A percentile compares a stretch with the other conserved stretches of the same genome.
These are phyloP conservation scores for Cavia aperea DNA, from an alignment of 2,113 vertebrate genomes.

Conservation along the genomic window DNA sequence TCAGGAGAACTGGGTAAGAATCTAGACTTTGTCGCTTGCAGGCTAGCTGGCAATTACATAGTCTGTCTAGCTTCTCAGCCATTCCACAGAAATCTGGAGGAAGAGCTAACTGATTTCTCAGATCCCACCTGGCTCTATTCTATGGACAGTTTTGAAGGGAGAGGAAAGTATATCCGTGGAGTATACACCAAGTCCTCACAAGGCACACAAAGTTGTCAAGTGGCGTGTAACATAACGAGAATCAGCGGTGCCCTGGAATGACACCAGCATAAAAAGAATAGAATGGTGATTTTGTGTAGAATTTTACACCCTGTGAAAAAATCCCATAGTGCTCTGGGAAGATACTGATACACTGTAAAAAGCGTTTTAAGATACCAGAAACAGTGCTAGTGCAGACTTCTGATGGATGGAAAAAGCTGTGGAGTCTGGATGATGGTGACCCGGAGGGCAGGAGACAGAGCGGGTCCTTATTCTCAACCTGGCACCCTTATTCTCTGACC, in stretches of 20 bases:
- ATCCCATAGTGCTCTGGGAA: background rate
- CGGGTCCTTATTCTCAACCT: background rate
- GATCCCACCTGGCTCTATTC: background rate
- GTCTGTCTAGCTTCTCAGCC: background rate
- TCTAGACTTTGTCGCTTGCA: background rate
- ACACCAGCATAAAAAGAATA: background rate
- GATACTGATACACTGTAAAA: background rate
- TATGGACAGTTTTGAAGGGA: background rate
- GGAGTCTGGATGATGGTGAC: background rate
- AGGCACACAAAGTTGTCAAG: background rate
- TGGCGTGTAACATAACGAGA: background rate
- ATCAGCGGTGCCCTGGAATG: background rate
- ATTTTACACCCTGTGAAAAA: background rate
- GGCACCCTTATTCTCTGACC: background rate
- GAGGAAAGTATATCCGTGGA: background rate
- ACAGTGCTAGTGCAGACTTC: background rate
- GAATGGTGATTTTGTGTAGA: too few species aligned
- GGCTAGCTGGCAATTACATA: background rate
- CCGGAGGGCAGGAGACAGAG: too few species aligned
- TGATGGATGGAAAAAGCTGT: background rate
- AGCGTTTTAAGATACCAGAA: background rate
- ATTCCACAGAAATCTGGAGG: background rate
- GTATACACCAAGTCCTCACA: too few species aligned
- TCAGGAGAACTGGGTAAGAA: background rate
- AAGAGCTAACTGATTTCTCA: background rate